These are phyloP conservation scores for Barnardius zonarius DNA, from an alignment of 2,113 vertebrate species.

Conservation along the genomic window DNA sequence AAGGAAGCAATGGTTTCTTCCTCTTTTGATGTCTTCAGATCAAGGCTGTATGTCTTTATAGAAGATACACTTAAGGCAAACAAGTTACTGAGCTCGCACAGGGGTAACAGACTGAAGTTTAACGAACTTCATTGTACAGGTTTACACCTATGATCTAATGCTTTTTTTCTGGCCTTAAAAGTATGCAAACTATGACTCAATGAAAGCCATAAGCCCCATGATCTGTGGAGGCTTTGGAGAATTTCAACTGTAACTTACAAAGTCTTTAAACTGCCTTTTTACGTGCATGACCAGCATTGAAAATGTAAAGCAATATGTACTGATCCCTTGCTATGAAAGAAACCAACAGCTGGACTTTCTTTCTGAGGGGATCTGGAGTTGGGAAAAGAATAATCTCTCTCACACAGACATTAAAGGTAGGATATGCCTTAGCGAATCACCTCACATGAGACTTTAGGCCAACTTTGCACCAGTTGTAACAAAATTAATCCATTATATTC, in stretches of 20 bases:
- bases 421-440: not conserved
- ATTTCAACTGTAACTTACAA: not conserved
- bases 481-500: not conserved
- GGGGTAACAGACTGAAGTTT: not conserved
- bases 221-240: not conserved
- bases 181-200: not conserved
- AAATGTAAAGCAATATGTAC: not conserved
- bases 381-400: not conserved
- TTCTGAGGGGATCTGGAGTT: not conserved
- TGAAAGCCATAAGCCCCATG: not conserved
- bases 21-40: not conserved
- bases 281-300: not conserved
- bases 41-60: not conserved
- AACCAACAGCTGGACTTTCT: constrained; percentile 10
- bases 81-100: not conserved
- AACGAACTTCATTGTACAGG: not conserved
- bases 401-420: not conserved
- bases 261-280: constrained; percentile 4
- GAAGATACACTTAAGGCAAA: not conserved
- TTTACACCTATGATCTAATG: not conserved
- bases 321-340: not conserved
- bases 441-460: not conserved
- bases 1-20: not conserved
- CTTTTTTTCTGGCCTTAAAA: not conserved
- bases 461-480: not conserved